A percentile compares a stretch with the other conserved stretches of the same genome.
phyloP scores from a whole-genome alignment of 2,888 invertebrate species.

The Iphiclides podalirius region DNA sequence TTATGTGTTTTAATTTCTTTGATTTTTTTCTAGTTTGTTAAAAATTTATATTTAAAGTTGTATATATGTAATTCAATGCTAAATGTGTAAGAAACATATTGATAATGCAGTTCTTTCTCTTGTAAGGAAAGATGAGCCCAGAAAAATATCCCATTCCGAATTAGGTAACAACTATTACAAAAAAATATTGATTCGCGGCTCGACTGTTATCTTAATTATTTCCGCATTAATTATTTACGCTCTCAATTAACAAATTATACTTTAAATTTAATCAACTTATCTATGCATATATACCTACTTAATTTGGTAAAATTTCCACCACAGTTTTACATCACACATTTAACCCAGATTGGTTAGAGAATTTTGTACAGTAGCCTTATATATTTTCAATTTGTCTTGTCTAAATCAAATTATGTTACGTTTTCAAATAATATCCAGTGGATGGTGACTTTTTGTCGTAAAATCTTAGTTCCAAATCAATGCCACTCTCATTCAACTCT shows the following conservation, averaged over 20 bases:
- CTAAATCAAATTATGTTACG: neutral
- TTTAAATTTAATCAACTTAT: neutral
- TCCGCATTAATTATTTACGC: neutral
- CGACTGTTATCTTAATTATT: neutral
- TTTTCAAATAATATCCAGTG: neutral
- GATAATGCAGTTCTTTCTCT: no score
- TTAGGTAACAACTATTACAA: no score
- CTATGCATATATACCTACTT: neutral
- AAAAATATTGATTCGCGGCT: neutral
- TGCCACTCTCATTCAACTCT: slow-evolving; percentile 32
- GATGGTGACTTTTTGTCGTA: neutral
- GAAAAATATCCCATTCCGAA: no score
- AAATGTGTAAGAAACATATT: no score
- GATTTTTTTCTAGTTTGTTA: no score
- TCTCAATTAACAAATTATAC: neutral
- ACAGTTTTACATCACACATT: neutral
- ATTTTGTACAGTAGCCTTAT: neutral
- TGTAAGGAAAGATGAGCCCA: no score
- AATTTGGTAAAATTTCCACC: neutral
- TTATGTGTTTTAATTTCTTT: no score
- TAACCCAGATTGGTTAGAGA: neutral
- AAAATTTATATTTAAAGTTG: no score
- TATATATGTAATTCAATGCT: no score
- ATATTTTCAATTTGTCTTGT: no score
- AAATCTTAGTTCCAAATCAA: slow-evolving; percentile 33